Conservation (phyloP, 1,140 invertebrate species). For the Eriocheir sinensis region DNA sequence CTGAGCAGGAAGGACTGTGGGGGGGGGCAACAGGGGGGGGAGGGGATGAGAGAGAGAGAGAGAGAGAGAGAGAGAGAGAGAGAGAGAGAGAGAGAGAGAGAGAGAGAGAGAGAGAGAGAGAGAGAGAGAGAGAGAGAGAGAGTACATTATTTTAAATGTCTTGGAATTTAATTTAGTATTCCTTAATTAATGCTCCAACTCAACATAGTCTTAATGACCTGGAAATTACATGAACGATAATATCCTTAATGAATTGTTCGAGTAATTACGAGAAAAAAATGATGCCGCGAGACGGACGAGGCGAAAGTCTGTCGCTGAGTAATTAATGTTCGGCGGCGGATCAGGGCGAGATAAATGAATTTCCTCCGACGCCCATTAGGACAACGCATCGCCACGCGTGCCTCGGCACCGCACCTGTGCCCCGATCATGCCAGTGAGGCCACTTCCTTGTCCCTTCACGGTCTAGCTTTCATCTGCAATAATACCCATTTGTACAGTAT, state of each 20-base stretch:
- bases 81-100: slow-evolving; percentile 45
- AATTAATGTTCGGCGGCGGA: too few species aligned
- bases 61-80: slow-evolving; percentile 43
- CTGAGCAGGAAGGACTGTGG: slow-evolving; percentile 30
- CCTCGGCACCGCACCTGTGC: too few species aligned
- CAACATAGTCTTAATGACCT: background rate
- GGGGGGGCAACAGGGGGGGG: background rate
- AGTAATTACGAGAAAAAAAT: slow-evolving; percentile 6
- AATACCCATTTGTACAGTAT: too few species aligned
- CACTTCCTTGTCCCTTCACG: background rate
- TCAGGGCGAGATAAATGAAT: too few species aligned
- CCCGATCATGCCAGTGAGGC: too few species aligned
- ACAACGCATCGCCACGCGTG: background rate
- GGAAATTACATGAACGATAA: background rate
- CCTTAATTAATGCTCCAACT: background rate
- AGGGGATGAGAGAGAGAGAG: slow-evolving; percentile 4
- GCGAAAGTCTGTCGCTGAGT: background rate
- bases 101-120: slow-evolving; percentile 43
- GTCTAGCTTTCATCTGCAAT: too few species aligned
- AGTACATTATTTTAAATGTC: background rate
- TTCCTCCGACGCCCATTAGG: background rate
- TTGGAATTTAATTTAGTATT: slow-evolving; percentile 14
- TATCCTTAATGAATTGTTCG: background rate
- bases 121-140: background rate
- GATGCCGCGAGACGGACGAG: background rate